phyloP scores from a whole-genome alignment of 35 echinoderm and acorn worm species.

The Strongylocentrotus purpuratus region DNA sequence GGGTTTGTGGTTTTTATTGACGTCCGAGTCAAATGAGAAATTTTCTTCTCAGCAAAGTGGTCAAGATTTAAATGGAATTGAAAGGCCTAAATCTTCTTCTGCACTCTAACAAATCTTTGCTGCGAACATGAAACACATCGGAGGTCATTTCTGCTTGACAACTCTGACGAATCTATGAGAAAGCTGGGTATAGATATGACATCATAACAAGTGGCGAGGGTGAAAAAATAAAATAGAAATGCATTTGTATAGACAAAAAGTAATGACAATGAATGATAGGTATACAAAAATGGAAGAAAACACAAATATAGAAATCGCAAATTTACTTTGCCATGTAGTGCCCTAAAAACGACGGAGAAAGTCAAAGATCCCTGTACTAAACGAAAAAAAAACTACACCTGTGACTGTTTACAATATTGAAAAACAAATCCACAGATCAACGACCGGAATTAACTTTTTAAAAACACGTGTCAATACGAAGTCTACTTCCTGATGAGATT shows the following conservation, averaged over 20 bases:
- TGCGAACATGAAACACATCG: neutral
- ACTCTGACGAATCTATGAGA: neutral
- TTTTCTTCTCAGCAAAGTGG: conserved; percentile 24
- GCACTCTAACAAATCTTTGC: conserved; percentile 31
- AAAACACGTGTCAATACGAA: no score
- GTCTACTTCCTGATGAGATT: no score
- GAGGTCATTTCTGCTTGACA: neutral
- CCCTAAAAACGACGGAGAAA: no score
- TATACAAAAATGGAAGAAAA: neutral
- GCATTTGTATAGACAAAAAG: neutral
- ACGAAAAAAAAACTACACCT: no score
- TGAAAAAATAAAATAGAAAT: neutral
- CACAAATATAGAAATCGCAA: no score
- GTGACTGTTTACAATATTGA: no score
- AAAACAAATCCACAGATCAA: no score
- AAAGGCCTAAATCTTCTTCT: conserved; percentile 48
- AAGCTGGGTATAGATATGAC: neutral
- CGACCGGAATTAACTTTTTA: no score
- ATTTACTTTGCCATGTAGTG: no score
- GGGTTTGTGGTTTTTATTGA: conserved; percentile 33
- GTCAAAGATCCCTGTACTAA: no score
- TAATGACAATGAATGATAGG: neutral
- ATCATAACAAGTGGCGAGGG: neutral
- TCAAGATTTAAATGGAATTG: conserved; percentile 48
- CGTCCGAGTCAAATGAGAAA: conserved; percentile 24